These are phyloP conservation scores for Tetraneura akinire DNA, from an alignment of 1,140 invertebrate species.

Conservation along the genomic window DNA sequence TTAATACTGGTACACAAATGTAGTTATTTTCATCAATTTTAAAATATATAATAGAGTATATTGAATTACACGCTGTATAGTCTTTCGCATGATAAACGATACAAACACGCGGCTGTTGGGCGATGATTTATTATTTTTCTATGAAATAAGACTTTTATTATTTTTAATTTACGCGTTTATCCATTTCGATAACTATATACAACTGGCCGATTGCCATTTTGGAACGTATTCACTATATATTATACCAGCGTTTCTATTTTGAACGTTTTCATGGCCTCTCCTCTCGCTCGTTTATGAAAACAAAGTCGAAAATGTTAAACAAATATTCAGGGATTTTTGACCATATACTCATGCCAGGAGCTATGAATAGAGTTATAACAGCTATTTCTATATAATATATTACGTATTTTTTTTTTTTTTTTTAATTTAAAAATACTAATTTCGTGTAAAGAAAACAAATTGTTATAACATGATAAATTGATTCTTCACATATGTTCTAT, in stretches of 20 bases:
- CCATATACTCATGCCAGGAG: neutral
- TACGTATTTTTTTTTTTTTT: too few species aligned
- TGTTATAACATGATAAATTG: too few species aligned
- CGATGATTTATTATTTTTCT: neutral
- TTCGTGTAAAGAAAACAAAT: too few species aligned
- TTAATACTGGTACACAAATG: too few species aligned
- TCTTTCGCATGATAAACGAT: too few species aligned
- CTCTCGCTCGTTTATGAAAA: constrained; percentile 5
- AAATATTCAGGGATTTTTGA: constrained; percentile 17
- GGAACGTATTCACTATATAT: neutral
- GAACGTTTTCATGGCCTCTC: constrained; percentile 9
- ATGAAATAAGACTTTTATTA: neutral
- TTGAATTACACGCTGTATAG: neutral
- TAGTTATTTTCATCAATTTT: too few species aligned
- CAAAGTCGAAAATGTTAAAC: constrained; percentile 15
- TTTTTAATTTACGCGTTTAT: neutral
- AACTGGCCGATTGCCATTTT: constrained; percentile 25
- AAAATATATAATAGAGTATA: neutral
- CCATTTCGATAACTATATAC: constrained; percentile 7
- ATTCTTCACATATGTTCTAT: too few species aligned
- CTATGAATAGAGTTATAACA: constrained; percentile 31
- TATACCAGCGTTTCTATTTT: constrained; percentile 32
- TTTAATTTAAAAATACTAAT: too few species aligned
- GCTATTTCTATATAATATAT: neutral
- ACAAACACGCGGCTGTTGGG: too few species aligned